Evolutionary conservation across 92 coral and sea anemone species (phyloP), one percentile per base, ranked within the genome.

Genomic region (Paragorgia papillata): DNA sequence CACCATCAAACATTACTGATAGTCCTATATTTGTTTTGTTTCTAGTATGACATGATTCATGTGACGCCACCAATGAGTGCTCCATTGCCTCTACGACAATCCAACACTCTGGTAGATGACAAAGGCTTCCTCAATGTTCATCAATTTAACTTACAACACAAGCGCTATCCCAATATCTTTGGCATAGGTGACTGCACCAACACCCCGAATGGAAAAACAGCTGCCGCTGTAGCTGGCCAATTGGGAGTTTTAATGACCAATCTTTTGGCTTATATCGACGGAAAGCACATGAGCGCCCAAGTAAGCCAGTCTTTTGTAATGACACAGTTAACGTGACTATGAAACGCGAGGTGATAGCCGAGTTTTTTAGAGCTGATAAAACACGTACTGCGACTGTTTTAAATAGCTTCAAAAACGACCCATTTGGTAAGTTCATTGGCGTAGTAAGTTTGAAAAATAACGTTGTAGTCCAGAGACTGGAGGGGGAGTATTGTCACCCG

Each of bases 221-320:
- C 97, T 9, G 99, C 99, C 25, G 99, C 99, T 7, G 99, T 95
- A 9, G 99, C 99, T n/a, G 99, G 99, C 4, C 99, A 95, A 85
- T 59, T 90, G 28, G 99, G 99, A 35, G 99, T 95, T 3, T 70
- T 91, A 74, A 91, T 91, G 80, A 79, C 84, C 24, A 95, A 95
- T 77, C 84, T 95, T 67, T 89, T 83, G 69, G 92, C 91, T 5
- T 82, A 87, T 2, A 34, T 95, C 2, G 92, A 91, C 22, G 97
- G 97, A 31, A 82, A 83, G n/a, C 85, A 91, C 17, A 89, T 95
- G 95, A 84, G 82, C 7, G 99, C 95, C 29, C 88, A 89, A 89
- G 99, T 91, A 75, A 15, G 29, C n/a, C n/a, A n/a, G n/a, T n/a
- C n/a, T n/a, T n/a, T n/a, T n/a, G n/a, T n/a, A n/a, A n/a, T n/a